A percentile compares a stretch with the other conserved stretches of the same genome.
Evolutionary conservation across 1,140 invertebrate genomes (phyloP).

Genomic region (Brachystomella parvula): DNA sequence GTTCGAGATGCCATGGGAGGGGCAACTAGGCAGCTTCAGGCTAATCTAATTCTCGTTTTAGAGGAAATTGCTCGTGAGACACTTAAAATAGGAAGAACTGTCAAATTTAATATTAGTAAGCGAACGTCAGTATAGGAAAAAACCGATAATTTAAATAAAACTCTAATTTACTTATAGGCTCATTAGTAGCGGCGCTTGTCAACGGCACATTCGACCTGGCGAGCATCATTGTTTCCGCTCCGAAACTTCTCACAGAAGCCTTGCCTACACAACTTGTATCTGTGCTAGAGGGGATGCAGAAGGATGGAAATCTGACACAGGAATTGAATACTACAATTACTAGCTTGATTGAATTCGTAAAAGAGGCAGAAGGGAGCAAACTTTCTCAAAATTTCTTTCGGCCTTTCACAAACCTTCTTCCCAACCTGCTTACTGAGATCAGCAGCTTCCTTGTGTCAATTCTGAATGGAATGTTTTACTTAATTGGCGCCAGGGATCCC

Average conservation of each 20-base stretch:
- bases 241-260: constrained; percentile 5
- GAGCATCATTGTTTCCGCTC: constrained; percentile 13
- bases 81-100: neutral
- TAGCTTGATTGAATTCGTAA: constrained; percentile 9
- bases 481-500: neutral
- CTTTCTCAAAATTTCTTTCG: constrained; percentile 11
- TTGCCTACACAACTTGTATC: constrained; percentile 17
- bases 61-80: neutral
- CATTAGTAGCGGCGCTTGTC: neutral
- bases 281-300: constrained; percentile 12
- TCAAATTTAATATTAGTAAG: constrained; percentile 14
- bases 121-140: neutral
- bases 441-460: constrained; percentile 14
- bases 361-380: constrained; percentile 17
- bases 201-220: constrained; percentile 17
- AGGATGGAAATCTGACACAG: constrained; percentile 7
- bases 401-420: constrained; percentile 8
- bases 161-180: neutral
- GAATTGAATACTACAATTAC: constrained; percentile 16
- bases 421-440: constrained; percentile 16
- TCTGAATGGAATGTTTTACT: neutral
- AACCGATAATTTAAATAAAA: neutral
- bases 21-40: neutral
- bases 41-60: constrained; percentile 12
- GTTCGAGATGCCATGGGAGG: constrained; percentile 9